A percentile compares a stretch with the other conserved stretches of the same genome.
Conservation (phyloP, 2,797 vertebrate species). For the Salarias fasciatus region DNA sequence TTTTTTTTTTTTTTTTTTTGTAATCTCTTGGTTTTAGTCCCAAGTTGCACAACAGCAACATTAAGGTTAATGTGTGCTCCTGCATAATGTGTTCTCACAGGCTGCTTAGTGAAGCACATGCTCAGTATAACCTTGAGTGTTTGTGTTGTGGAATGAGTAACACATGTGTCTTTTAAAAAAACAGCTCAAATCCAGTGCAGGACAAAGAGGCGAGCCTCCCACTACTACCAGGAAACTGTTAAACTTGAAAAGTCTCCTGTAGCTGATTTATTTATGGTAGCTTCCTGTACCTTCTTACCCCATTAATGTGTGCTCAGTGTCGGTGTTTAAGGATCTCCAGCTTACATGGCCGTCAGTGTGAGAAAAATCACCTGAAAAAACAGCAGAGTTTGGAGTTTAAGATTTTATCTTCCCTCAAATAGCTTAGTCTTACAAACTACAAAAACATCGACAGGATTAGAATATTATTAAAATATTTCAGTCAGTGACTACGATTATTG, state of each 20-base stretch:
- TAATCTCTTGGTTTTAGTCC: neutral
- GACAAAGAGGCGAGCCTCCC: constrained; percentile 2
- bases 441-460: too few relatives aligned
- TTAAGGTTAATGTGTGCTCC: neutral
- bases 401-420: too few relatives aligned
- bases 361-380: too few relatives aligned
- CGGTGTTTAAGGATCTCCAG: neutral
- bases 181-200: neutral
- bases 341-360: too few relatives aligned
- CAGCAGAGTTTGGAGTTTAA: too few relatives aligned
- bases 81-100: constrained; percentile 9
- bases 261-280: neutral
- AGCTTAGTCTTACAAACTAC: too few relatives aligned
- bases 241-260: neutral
- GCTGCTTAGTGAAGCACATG: neutral
- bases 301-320: neutral
- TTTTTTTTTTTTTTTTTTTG: constrained; percentile 12
- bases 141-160: constrained; percentile 12
- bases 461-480: too few relatives aligned
- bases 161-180: constrained; percentile 13
- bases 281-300: neutral
- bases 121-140: constrained; percentile 4
- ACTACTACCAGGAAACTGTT: neutral
- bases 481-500: too few relatives aligned
- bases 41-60: neutral